A percentile compares a stretch with the other conserved stretches of the same genome.
phyloP scores from a whole-genome alignment of 2,888 invertebrate species.

The Himalopsyche anomala region DNA sequence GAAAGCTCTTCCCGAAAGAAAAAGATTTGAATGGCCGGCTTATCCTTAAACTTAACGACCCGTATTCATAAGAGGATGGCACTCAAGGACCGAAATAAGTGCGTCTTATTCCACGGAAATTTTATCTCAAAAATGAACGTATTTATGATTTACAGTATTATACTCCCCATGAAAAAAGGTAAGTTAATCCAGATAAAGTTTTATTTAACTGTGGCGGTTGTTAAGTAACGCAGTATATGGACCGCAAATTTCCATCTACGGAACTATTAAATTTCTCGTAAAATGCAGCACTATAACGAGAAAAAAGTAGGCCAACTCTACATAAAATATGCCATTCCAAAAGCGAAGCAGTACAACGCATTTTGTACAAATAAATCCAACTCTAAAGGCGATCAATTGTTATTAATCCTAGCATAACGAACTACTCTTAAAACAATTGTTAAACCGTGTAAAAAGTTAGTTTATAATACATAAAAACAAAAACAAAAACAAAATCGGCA shows the following conservation, averaged over 20 bases:
- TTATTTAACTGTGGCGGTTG: constrained; percentile 12
- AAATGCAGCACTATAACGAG: background rate
- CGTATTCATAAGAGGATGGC: constrained; percentile 17
- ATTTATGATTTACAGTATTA: constrained; percentile 15
- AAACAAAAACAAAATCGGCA: too few relatives aligned
- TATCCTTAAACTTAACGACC: constrained; percentile 34
- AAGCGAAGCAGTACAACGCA: too few relatives aligned
- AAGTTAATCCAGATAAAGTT: constrained; percentile 27
- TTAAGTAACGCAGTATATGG: constrained; percentile 10
- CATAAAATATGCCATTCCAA: background rate
- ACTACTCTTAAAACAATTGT: too few relatives aligned
- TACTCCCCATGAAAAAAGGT: constrained; percentile 7
- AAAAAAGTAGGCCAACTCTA: background rate
- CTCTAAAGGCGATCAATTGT: too few relatives aligned
- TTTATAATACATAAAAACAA: too few relatives aligned
- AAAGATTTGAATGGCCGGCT: constrained; percentile 20
- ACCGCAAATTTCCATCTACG: background rate
- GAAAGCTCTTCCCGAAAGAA: background rate
- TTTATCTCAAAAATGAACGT: constrained; percentile 28
- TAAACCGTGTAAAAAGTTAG: too few relatives aligned
- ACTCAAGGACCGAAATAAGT: constrained; percentile 16
- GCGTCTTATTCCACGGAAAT: background rate
- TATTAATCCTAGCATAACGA: too few relatives aligned
- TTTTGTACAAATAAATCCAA: too few relatives aligned
- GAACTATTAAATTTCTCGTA: constrained; percentile 31